Evolutionary conservation across 2,797 vertebrate genomes (phyloP).

Genomic region (Acanthornis magna): DNA sequence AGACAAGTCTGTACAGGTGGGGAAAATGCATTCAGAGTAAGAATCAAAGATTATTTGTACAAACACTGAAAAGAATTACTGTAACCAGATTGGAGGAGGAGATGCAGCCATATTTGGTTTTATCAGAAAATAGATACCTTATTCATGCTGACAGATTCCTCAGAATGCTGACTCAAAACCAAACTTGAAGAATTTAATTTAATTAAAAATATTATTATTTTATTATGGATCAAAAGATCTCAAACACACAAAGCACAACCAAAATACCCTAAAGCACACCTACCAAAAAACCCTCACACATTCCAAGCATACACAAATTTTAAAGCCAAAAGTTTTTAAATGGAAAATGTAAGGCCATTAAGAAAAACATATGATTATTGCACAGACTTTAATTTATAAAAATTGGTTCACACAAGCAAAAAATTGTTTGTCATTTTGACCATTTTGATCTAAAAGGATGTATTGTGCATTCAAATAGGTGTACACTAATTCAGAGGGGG

Average conservation of each 20-base stretch:
- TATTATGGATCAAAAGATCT: accelerated
- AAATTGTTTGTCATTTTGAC: neutral
- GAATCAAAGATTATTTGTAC: neutral
- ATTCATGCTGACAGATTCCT: neutral
- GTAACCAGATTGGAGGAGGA: neutral
- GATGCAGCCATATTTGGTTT: neutral
- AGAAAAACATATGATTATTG: neutral
- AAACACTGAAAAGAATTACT: neutral
- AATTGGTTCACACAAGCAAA: neutral
- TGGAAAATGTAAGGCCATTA: neutral
- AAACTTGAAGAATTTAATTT: neutral
- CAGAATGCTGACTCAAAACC: neutral
- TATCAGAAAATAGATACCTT: neutral
- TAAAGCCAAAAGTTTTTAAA: neutral
- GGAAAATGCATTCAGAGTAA: neutral
- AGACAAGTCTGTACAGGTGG: neutral
- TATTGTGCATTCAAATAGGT: neutral
- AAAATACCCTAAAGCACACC: neutral
- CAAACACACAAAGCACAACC: too few relatives aligned
- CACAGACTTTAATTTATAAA: neutral
- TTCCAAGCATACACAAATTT: neutral
- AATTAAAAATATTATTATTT: neutral
- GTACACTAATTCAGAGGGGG: accelerated
- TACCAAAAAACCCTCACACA: accelerated
- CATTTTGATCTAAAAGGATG: neutral